phyloP scores from a whole-genome alignment of 1,140 invertebrate genomes.

The Plectrocnemia conspersa region DNA sequence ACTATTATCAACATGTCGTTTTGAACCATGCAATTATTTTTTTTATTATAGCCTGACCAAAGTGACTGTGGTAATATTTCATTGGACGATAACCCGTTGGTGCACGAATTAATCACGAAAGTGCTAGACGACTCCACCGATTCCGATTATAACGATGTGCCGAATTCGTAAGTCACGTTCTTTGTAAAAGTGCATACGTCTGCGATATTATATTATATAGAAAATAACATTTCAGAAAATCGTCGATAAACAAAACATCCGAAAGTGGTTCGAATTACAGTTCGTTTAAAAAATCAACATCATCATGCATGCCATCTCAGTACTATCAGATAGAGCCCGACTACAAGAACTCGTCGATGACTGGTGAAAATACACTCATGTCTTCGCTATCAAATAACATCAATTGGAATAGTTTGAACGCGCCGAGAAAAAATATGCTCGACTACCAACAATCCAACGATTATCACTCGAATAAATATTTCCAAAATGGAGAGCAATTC shows the following conservation, averaged over 20 bases:
- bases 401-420: conserved; percentile 3
- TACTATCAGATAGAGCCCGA: neutral
- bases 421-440: neutral
- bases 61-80: conserved; percentile 12
- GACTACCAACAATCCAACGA: no score
- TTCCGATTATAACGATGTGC: conserved; percentile 26
- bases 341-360: neutral
- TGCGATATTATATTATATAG: neutral
- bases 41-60: conserved; percentile 37
- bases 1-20: no score
- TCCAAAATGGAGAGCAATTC: conserved; percentile 3
- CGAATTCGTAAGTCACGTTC: conserved; percentile 18
- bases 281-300: neutral
- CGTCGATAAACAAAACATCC: neutral
- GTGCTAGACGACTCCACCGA: conserved; percentile 57
- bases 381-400: neutral
- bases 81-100: conserved; percentile 58
- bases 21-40: no score
- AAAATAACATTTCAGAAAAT: conserved; percentile 5
- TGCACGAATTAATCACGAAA: conserved; percentile 60
- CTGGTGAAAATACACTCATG: neutral
- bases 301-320: neutral
- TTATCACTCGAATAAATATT: conserved; percentile 8
- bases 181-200: neutral
- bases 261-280: neutral